phyloP scores from a whole-genome alignment of 1,140 invertebrate species.

The Drosophila baimaii region DNA sequence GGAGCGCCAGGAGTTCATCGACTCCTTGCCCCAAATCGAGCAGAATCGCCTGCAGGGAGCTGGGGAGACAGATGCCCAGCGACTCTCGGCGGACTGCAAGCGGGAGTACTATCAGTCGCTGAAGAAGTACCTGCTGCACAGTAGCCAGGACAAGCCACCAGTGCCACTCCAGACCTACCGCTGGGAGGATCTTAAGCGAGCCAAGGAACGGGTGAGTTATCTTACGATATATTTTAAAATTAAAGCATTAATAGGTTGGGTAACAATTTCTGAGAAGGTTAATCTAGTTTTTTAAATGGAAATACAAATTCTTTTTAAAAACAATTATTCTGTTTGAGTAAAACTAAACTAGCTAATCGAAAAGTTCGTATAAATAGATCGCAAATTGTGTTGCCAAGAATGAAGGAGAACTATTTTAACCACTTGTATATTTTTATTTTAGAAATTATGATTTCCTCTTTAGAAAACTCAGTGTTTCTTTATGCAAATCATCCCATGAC shows the following conservation, averaged over 20 bases:
- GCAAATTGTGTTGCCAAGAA: not conserved
- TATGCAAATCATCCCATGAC: not conserved
- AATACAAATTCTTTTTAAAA: not conserved
- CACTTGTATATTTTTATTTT: not conserved
- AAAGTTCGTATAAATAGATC: not conserved
- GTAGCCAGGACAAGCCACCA: constrained; percentile 85
- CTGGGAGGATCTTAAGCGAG: constrained; percentile 89
- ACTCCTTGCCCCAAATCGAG: constrained; percentile 76
- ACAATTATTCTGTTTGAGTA: not conserved
- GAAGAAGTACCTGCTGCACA: constrained; percentile 78
- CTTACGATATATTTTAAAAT: not conserved
- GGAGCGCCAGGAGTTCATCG: constrained; percentile 75
- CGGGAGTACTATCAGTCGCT: constrained; percentile 83
- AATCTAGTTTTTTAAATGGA: not conserved
- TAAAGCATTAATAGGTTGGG: not conserved
- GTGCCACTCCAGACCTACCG: constrained; percentile 88
- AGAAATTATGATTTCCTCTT: not conserved
- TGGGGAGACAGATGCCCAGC: constrained; percentile 67
- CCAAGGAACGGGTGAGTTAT: constrained; percentile 83
- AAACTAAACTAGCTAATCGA: not conserved
- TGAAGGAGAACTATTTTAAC: not conserved
- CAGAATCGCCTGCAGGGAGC: constrained; percentile 45
- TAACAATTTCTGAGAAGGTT: not conserved
- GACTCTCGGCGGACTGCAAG: constrained; percentile 80
- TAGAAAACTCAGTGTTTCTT: not conserved